Evolutionary conservation across 1,140 invertebrate genomes (phyloP).

Genomic region (Drosophila mauritiana): DNA sequence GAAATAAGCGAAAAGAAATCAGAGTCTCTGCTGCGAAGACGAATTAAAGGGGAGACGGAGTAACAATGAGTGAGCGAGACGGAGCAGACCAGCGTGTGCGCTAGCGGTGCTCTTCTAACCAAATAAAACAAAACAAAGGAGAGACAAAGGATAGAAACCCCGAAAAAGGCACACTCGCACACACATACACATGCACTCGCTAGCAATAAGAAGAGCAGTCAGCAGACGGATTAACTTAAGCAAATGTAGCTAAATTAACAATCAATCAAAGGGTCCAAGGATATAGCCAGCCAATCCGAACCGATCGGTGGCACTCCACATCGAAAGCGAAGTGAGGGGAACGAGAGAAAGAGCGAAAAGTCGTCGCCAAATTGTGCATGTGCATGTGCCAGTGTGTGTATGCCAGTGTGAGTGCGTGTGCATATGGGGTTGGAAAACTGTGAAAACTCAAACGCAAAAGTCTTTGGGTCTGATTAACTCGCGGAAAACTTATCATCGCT

Average conservation of each 20-base stretch:
- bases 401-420: constrained; percentile 65
- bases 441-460: constrained; percentile 60
- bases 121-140: constrained; percentile 82
- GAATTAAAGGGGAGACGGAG: constrained; percentile 63
- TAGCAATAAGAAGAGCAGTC: constrained; percentile 63
- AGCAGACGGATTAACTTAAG: constrained; percentile 58
- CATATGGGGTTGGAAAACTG: constrained; percentile 77
- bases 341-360: constrained; percentile 22
- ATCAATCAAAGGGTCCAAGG: constrained; percentile 2
- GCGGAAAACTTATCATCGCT: constrained; percentile 18
- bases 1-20: constrained; percentile 36
- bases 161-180: constrained; percentile 62
- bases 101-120: constrained; percentile 70
- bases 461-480: constrained; percentile 33
- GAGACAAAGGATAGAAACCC: constrained; percentile 82
- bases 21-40: constrained; percentile 56
- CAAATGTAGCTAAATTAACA: constrained; percentile 55
- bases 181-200: constrained; percentile 39
- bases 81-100: constrained; percentile 22
- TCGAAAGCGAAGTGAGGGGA: constrained; percentile 52
- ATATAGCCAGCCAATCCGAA: constrained; percentile 8
- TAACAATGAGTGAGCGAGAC: constrained; percentile 67
- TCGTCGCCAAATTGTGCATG: constrained; percentile 47
- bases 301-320: neutral
- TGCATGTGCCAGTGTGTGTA: constrained; percentile 46